A percentile compares a stretch with the other conserved stretches of the same genome.
phyloP scores from a whole-genome alignment of 2,113 vertebrate species.

The Antechinus flavipes region DNA sequence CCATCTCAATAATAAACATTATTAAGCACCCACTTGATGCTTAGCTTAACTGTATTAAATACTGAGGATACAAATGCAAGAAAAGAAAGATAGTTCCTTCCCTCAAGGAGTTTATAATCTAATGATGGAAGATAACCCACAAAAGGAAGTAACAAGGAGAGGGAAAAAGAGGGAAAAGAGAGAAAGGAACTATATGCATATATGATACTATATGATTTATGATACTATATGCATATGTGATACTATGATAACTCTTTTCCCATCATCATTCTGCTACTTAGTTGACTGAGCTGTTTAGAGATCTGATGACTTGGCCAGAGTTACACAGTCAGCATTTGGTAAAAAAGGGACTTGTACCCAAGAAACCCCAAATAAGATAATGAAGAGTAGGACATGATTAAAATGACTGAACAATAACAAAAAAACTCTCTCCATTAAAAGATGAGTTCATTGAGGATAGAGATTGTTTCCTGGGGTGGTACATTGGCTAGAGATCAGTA shows the following conservation, averaged over 20 bases:
- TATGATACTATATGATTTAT: too few species aligned
- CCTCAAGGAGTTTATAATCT: not conserved
- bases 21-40: conserved; percentile 4
- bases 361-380: not conserved
- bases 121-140: not conserved
- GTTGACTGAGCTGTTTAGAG: not conserved
- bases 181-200: not conserved
- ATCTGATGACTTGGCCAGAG: not conserved
- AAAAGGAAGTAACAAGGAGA: not conserved
- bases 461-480: not conserved
- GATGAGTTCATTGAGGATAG: not conserved
- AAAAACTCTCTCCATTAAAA: not conserved
- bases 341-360: not conserved
- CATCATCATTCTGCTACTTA: not conserved
- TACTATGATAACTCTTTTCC: not conserved
- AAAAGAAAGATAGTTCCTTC: not conserved
- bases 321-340: not conserved
- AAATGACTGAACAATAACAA: not conserved
- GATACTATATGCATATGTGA: too few species aligned
- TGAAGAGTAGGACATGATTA: not conserved
- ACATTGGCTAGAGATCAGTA: too few species aligned
- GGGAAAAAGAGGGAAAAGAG: not conserved
- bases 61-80: not conserved
- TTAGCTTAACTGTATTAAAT: not conserved
- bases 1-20: not conserved